phyloP scores from a whole-genome alignment of 2,888 invertebrate genomes.

The Euplagia quadripunctaria region DNA sequence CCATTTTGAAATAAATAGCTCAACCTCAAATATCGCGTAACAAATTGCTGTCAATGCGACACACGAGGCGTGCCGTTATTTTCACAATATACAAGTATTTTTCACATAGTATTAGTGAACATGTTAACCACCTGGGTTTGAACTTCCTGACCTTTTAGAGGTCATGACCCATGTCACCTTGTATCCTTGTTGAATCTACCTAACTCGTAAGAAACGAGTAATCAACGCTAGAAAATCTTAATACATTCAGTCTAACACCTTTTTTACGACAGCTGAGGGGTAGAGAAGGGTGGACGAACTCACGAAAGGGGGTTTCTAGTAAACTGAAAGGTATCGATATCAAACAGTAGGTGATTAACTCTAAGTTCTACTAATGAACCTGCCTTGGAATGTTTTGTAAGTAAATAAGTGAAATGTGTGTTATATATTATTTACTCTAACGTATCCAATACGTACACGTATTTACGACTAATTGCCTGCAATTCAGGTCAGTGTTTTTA shows the following conservation, averaged over 20 bases:
- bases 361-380: conserved; percentile 18
- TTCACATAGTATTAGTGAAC: conserved; percentile 24
- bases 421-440: not conserved
- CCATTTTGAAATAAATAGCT: conserved; percentile 8
- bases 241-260: conserved; percentile 31
- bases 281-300: conserved; percentile 23
- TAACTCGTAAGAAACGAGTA: conserved; percentile 14
- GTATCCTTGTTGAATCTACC: conserved; percentile 35
- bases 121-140: not conserved
- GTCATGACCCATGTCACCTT: conserved; percentile 43
- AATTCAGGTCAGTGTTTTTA: not conserved
- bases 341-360: conserved; percentile 29
- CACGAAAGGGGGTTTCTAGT: conserved; percentile 15
- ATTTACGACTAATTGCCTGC: not conserved
- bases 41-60: conserved; percentile 3
- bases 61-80: not conserved
- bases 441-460: not conserved
- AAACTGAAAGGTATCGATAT: conserved; percentile 38
- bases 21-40: conserved; percentile 2
- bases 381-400: not conserved
- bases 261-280: conserved; percentile 21
- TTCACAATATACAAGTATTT: conserved; percentile 10
- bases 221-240: conserved; percentile 39
- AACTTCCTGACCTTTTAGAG: conserved; percentile 17
- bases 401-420: conserved; percentile 12